Percentiles rank a stretch among this genome's conserved stretches.
These are phyloP conservation scores for Oscheius sp. DNA, from an alignment of 2,888 invertebrate species.

Conservation along the genomic window DNA sequence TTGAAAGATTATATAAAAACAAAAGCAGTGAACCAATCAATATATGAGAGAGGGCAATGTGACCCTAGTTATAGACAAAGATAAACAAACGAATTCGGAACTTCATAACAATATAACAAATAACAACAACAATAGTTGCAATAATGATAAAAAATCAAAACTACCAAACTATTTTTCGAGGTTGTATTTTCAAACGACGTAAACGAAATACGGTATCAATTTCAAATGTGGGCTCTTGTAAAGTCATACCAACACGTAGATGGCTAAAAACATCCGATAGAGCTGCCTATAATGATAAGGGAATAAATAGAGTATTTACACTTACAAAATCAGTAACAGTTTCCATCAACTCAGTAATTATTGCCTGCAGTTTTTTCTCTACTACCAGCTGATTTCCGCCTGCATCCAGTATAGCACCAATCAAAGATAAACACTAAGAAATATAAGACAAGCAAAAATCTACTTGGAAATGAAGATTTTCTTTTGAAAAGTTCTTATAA, in stretches of 20 bases:
- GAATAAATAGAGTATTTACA: background rate
- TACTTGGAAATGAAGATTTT: slow-evolving; percentile 1
- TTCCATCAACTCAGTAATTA: slow-evolving; percentile 1
- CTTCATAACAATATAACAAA: background rate
- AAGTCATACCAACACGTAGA: background rate
- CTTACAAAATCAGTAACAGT: slow-evolving; percentile 21
- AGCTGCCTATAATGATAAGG: slow-evolving; percentile 20
- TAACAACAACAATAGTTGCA: too few relatives aligned
- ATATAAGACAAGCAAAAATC: background rate
- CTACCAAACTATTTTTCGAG: slow-evolving; percentile 3
- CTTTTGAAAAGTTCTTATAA: background rate
- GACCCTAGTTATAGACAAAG: background rate
- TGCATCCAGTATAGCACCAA: slow-evolving; percentile 15
- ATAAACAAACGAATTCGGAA: too few relatives aligned
- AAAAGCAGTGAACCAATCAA: too few relatives aligned
- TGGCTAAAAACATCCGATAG: slow-evolving; percentile 9
- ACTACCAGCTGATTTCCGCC: background rate
- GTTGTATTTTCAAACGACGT: background rate
- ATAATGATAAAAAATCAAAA: background rate
- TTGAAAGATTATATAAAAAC: too few relatives aligned
- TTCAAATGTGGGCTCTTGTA: background rate
- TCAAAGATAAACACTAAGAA: slow-evolving; percentile 14
- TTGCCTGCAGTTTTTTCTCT: slow-evolving; percentile 6
- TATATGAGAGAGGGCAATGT: too few relatives aligned
- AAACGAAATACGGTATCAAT: background rate